Conservation (phyloP, 2,797 vertebrate species). For the Manis javanica region DNA sequence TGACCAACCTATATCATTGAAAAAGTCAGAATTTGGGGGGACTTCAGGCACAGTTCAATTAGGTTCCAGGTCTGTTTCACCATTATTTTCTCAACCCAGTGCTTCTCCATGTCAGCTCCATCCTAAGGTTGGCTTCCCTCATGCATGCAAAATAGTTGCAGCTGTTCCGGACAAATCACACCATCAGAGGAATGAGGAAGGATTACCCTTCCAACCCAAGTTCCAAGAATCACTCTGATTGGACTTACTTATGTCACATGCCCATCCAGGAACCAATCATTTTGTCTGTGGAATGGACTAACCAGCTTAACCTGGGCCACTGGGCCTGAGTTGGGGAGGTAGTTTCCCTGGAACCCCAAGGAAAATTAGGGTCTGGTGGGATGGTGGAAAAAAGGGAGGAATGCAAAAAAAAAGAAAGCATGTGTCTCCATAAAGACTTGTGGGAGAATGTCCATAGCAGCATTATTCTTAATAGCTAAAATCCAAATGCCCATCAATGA, state of each 20-base stretch:
- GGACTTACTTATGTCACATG: background rate
- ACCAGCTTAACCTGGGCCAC: background rate
- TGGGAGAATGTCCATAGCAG: background rate
- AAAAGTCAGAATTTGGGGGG: background rate
- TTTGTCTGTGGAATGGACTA: background rate
- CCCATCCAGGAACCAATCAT: background rate
- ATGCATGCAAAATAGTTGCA: background rate
- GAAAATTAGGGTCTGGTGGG: background rate
- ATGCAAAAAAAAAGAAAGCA: background rate
- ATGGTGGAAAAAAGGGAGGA: background rate
- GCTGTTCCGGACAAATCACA: background rate
- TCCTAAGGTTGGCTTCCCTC: background rate
- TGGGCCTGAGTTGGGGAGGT: background rate
- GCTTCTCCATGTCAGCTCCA: background rate
- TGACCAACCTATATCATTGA: background rate
- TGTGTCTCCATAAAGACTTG: background rate
- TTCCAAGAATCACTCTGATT: background rate
- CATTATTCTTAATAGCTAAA: background rate
- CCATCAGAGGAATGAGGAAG: background rate
- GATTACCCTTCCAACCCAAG: background rate
- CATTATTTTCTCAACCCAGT: background rate
- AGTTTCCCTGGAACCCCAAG: background rate
- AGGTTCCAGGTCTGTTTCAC: background rate
- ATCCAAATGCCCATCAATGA: background rate
- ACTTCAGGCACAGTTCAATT: conserved; percentile 24